Evolutionary conservation across 2,113 vertebrate species (phyloP).

Genomic region (Plecturocebus donacophilus): DNA sequence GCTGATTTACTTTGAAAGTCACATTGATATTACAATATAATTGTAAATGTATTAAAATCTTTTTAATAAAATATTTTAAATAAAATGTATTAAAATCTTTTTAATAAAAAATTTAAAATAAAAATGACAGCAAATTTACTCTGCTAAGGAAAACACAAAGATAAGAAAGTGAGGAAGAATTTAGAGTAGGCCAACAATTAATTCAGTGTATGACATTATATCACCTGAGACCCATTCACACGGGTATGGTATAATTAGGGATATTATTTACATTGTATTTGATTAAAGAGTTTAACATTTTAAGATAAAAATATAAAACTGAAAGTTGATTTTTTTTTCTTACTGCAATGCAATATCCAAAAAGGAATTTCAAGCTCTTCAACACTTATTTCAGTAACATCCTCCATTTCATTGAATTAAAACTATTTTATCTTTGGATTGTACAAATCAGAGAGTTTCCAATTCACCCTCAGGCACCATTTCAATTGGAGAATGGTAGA

Average conservation of each 20-base stretch:
- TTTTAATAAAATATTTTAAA: no score
- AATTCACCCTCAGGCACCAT: neutral
- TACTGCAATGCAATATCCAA: neutral
- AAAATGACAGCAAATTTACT: neutral
- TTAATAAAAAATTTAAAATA: no score
- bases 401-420: neutral
- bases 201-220: neutral
- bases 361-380: neutral
- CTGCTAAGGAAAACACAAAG: neutral
- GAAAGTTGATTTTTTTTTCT: neutral
- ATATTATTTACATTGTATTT: neutral
- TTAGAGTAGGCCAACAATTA: neutral
- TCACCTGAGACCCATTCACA: neutral
- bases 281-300: neutral
- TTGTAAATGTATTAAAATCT: constrained; percentile 30
- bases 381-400: neutral
- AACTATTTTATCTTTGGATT: neutral
- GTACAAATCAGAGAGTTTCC: neutral
- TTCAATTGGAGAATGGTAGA: neutral
- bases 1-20: neutral
- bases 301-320: constrained; percentile 2
- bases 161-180: neutral
- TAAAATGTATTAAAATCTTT: no score
- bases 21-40: neutral
- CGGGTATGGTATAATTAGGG: neutral